These are phyloP conservation scores for Caenorhabditis panamensis DNA, from an alignment of 2,888 invertebrate species.

Conservation along the genomic window DNA sequence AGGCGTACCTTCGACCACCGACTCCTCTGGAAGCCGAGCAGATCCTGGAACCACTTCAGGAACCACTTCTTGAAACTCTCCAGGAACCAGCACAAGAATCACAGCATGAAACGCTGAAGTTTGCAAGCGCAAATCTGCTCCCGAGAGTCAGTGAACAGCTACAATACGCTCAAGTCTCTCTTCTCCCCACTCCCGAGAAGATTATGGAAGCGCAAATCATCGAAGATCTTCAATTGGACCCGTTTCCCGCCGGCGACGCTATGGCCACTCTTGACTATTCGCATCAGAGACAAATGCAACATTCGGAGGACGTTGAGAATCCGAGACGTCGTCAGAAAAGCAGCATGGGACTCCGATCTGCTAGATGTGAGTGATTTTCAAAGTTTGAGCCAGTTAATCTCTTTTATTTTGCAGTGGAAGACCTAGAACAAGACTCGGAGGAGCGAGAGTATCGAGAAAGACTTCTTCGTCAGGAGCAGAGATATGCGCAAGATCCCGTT, in stretches of 20 bases:
- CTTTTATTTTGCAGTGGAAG: constrained; percentile 22
- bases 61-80: not conserved
- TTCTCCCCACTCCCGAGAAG: constrained; percentile 19
- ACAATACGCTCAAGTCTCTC: not conserved
- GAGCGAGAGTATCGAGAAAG: not conserved
- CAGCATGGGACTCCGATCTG: constrained; percentile 14
- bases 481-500: not conserved
- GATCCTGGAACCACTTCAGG: not conserved
- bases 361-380: constrained; percentile 3
- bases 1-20: not conserved
- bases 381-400: not conserved
- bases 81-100: no score
- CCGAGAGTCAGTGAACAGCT: not conserved
- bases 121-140: not conserved
- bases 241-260: not conserved
- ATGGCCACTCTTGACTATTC: constrained; percentile 2
- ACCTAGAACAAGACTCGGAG: constrained; percentile 8
- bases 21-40: not conserved
- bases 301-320: not conserved
- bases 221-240: constrained; percentile 16
- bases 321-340: constrained; percentile 26
- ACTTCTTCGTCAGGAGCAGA: not conserved
- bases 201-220: not conserved
- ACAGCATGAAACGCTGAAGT: not conserved
- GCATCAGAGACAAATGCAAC: no score